Conservation (phyloP, 1,140 invertebrate species). For the Grapholita molesta region DNA sequence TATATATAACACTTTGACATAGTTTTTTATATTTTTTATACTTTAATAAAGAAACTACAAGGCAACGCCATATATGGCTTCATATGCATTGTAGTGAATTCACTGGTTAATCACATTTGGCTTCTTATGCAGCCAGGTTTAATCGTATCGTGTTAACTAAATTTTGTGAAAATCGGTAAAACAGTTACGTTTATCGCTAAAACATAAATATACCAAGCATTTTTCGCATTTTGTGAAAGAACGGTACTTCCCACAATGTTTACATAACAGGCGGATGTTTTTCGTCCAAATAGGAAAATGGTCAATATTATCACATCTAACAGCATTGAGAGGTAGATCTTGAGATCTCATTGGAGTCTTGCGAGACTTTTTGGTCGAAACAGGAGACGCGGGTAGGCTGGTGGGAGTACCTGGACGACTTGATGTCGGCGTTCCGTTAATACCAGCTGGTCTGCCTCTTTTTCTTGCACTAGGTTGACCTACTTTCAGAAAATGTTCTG, state of each 20-base stretch:
- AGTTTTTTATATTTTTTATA: too few relatives aligned
- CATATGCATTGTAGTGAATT: too few relatives aligned
- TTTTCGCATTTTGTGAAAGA: not conserved
- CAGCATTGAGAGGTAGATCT: not conserved
- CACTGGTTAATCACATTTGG: too few relatives aligned
- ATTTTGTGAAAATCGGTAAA: slow-evolving; percentile 2
- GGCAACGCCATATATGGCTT: not conserved
- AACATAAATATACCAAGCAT: not conserved
- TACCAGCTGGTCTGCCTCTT: not conserved
- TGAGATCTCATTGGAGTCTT: not conserved
- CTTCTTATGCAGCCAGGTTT: not conserved
- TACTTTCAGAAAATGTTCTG: not conserved
- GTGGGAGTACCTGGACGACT: not conserved
- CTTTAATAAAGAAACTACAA: not conserved
- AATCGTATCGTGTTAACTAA: not conserved
- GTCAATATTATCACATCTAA: not conserved
- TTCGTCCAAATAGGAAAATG: not conserved
- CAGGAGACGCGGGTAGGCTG: not conserved
- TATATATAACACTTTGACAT: too few relatives aligned
- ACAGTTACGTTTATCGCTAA: not conserved
- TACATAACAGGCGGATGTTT: not conserved
- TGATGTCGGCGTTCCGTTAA: not conserved
- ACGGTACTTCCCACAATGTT: not conserved
- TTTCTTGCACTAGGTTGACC: not conserved
- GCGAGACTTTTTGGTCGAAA: not conserved